Base-by-base conservation (phyloP, 2,888 invertebrate species). In the Lasius platythorax region DNA sequence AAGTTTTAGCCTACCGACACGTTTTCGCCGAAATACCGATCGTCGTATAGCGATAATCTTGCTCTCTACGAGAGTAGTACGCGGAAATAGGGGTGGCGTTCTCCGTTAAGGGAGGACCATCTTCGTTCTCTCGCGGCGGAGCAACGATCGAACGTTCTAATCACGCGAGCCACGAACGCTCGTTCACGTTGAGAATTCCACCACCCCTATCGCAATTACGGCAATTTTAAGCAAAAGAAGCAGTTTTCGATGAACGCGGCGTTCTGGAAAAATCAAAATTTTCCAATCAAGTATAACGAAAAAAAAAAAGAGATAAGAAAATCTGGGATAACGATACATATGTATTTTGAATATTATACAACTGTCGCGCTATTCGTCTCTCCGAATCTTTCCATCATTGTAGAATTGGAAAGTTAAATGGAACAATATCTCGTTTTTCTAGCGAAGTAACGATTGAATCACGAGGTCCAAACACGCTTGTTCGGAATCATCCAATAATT, bases 1-100 rank as follows among this genome's bases (percentile, higher is more conserved):
- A 87, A 85, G 86, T 82, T 73, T 81, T 43, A 82, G 74, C 63
- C 56, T 74, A 58, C 64, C 78, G 63, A 82, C 67, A 85, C 74
- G 66, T 40, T 82, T 58, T 67, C 76, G 68, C 43, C 74, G 64
- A 82, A 50, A 85, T 76, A 53, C 75, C 82, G 50, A 68, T 82
- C 58, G 43, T 4, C 40, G n/a, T 18, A 8, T 2, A 50, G 50
- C 40, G 46, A 46, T 61, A 50, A 58, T 58, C 46, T 3, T 18
- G 28, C 30, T 37, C 53, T 50, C 28, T 33, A 15, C 40, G 68
- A 50, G 61, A 50, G 37, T 15, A 43, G 18, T 50, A 53, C 15
- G 67, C 33, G 37, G n/a, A 63, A 53, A 75, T 46, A 53, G 15
- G 3, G 28, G 18, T 50, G n/a, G 50, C 2, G 50, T 50, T n/a